Evolutionary conservation across 2,797 vertebrate species (phyloP), one percentile per base, ranked within the genome.

Genomic region (Oryzias sinensis): DNA sequence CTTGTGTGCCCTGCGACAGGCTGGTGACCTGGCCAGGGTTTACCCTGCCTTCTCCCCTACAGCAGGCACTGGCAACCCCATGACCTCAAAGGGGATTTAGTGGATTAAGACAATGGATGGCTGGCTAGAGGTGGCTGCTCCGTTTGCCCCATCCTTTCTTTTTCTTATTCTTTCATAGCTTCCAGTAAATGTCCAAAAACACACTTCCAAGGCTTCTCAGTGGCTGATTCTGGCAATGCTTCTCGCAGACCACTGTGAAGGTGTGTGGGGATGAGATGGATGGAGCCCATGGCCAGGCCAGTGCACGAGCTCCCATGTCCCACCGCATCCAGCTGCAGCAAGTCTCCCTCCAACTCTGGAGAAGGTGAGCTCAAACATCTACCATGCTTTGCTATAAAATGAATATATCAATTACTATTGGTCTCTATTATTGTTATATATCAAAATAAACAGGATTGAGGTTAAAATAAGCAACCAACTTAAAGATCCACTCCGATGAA

Each of bases 281-380:
- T 61, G 74, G 77, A 75, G 74, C 79, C 80, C 74, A 76, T 83
- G 76, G 68, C 82, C 84, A 85, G 68, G 84, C 77, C 69, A 61
- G 60, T 65, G 40, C 68, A 86, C 72, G 77, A 83, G 63, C 85
- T 83, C 81, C 77, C 76, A 62, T 73, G 73, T 73, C 75, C 78
- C 82, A 77, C 50, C 66, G 85, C 88, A 83, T 88, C 88, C 78
- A 75, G 78, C 83, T 76, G 79, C 81, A 82, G 83, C 88, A 88
- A 85, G 79, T 81, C 85, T 78, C 82, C 86, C 55, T 68, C 84
- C 45, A 83, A 75, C 71, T 83, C 86, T 61, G 90, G 84, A 86
- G 86, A 90, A 87, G 89, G 89, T 89, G 80, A 66, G 61, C 44
- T 46, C 65, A 70, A 68, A 68, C 56, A 6, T 45, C 49, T 33